Evolutionary conservation across 2,113 vertebrate genomes (phyloP), one percentile per base, ranked within the genome.

Genomic region (Etheostoma spectabile): DNA sequence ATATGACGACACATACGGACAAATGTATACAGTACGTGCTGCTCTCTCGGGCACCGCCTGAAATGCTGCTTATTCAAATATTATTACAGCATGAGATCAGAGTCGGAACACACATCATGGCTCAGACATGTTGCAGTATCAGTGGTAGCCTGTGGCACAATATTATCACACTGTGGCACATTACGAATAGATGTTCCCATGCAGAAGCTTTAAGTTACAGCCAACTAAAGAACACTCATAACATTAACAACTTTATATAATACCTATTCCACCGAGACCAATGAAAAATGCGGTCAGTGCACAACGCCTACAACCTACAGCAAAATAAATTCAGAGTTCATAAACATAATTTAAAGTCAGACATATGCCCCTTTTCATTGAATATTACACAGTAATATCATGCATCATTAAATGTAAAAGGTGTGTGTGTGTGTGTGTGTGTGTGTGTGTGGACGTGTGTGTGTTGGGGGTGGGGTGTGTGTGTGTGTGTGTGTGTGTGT

Each of bases 71-170:
- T 70, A 38, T 65, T 79, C 48, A 91, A 91, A 92, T 85, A 88
- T 91, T 91, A 84, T 90, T 88, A 8, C 77, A 87, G 70, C 42
- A 73, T 87, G 88, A 88, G 75, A 67, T 84, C 75, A 86, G 65
- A 69, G 60, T 68, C 33, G 61, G 22, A 76, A 76, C 74, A 63
- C 35, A 70, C 75, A 67, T 86, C 86, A 82, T 52, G 74, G 49
- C 77, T 82, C 56, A 77, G 53, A 73, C 69, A 72, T 67, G 81
- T 66, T 72, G 74, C 77, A n/a, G 67, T 89, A 88, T 92, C 80
- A 80, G 70, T 42, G 68, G 63, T 59, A 64, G 74, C 49, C 62
- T 38, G 63, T 59, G 49, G 53, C 77, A 71, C 61, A 79, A 60
- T 67, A 79, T 84, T 88, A 86, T 89, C 83, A 59, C 66, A 80